Evolutionary conservation across 2,888 invertebrate species (phyloP).

Genomic region (Limnephilus lunatus): DNA sequence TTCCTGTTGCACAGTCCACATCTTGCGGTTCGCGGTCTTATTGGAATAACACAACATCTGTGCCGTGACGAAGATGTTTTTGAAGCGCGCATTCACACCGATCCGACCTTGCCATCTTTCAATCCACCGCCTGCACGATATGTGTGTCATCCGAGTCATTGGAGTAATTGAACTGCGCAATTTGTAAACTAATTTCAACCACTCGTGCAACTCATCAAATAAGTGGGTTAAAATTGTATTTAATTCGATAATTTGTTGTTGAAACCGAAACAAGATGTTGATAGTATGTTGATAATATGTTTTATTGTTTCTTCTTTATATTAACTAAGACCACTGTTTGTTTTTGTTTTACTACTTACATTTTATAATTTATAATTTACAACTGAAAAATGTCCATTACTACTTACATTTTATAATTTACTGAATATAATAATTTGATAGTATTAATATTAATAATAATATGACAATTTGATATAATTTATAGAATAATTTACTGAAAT

Average conservation of each 20-base stretch:
- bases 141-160: constrained; percentile 18
- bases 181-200: not conserved
- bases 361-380: no score
- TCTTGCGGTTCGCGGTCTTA: not conserved
- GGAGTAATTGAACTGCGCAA: constrained; percentile 15
- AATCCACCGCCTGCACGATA: not conserved
- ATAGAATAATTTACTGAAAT: no score
- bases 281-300: no score
- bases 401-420: no score
- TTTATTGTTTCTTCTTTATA: no score
- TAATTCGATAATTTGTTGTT: not conserved
- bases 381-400: no score
- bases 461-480: no score
- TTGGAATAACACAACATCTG: constrained; percentile 27
- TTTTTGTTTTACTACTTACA: no score
- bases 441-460: no score
- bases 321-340: no score
- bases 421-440: no score
- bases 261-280: not conserved
- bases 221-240: not conserved
- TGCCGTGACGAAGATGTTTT: constrained; percentile 29
- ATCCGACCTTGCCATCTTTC: constrained; percentile 20
- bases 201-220: not conserved
- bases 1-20: not conserved
- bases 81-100: not conserved